These are phyloP conservation scores for Emys orbicularis DNA, from an alignment of 2,797 vertebrate species.

Conservation along the genomic window DNA sequence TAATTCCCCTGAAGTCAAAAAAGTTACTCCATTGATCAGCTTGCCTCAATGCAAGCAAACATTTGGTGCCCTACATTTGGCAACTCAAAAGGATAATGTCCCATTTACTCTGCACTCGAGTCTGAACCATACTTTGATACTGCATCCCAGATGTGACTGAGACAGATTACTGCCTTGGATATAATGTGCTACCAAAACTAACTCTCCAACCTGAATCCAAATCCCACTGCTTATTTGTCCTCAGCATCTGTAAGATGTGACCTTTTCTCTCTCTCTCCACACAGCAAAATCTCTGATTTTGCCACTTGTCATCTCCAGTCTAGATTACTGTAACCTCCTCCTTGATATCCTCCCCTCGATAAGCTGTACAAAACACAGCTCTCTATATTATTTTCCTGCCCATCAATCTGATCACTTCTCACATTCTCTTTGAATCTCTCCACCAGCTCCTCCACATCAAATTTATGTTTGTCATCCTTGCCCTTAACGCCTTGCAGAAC, in stretches of 20 bases:
- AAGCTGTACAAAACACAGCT: not conserved
- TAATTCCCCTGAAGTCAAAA: conserved; percentile 55
- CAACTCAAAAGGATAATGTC: conserved; percentile 45
- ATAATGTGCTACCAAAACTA: not conserved
- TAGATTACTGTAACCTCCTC: not conserved
- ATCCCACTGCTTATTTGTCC: not conserved
- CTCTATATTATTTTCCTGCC: not conserved
- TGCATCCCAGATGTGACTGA: not conserved
- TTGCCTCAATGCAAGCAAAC: conserved; percentile 25
- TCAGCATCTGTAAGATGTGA: not conserved
- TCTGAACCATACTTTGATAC: conserved; percentile 14
- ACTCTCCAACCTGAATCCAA: not conserved
- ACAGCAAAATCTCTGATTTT: not conserved
- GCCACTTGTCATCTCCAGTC: not conserved
- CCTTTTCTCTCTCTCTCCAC: not conserved
- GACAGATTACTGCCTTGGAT: not conserved
- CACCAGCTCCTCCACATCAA: not conserved
- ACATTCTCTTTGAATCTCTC: not conserved
- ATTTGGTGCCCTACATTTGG: conserved; percentile 73
- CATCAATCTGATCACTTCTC: not conserved
- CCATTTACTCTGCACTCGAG: not conserved
- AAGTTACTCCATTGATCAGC: conserved; percentile 24
- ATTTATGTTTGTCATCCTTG: not conserved
- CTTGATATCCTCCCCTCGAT: not conserved
- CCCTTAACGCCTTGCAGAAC: not conserved